Conservation (phyloP, 2,888 invertebrate genomes). For the Eristalis intricaria region DNA sequence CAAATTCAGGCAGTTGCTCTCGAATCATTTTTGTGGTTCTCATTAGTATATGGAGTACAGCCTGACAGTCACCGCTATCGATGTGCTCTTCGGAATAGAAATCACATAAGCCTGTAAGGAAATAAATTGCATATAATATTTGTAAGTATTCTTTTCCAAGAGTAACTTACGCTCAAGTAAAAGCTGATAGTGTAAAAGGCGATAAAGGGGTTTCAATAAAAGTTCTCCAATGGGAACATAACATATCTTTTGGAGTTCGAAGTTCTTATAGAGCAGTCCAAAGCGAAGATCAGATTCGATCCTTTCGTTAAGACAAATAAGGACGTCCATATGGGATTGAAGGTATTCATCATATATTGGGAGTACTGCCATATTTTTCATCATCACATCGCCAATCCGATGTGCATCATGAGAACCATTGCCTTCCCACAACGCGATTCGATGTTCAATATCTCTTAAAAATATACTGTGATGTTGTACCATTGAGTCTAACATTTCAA, state of each 20-base stretch:
- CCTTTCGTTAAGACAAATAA: conserved; percentile 91
- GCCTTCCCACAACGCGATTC: conserved; percentile 89
- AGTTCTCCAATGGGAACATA: conserved; percentile 93
- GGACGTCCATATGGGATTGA: conserved; percentile 88
- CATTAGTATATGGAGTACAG: conserved; percentile 84
- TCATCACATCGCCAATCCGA: conserved; percentile 89
- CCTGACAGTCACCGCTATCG: conserved; percentile 87
- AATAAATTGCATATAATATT: neutral
- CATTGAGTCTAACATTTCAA: conserved; percentile 89
- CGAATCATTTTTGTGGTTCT: conserved; percentile 83
- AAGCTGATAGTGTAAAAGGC: conserved; percentile 91
- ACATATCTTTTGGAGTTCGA: conserved; percentile 92
- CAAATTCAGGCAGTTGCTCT: conserved; percentile 83
- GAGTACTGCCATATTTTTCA: conserved; percentile 85
- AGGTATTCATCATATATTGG: conserved; percentile 88
- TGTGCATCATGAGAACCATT: conserved; percentile 83
- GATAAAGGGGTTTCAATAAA: conserved; percentile 90
- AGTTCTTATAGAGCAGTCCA: conserved; percentile 87
- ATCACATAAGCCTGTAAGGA: conserved; percentile 83
- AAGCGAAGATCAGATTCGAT: conserved; percentile 87
- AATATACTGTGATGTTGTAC: conserved; percentile 91
- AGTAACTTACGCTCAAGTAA: conserved; percentile 87
- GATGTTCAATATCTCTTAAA: conserved; percentile 89
- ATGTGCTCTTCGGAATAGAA: conserved; percentile 88
- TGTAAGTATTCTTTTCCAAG: neutral